These are phyloP conservation scores for Ochropacha duplaris DNA, from an alignment of 2,888 invertebrate genomes.

Conservation along the genomic window DNA sequence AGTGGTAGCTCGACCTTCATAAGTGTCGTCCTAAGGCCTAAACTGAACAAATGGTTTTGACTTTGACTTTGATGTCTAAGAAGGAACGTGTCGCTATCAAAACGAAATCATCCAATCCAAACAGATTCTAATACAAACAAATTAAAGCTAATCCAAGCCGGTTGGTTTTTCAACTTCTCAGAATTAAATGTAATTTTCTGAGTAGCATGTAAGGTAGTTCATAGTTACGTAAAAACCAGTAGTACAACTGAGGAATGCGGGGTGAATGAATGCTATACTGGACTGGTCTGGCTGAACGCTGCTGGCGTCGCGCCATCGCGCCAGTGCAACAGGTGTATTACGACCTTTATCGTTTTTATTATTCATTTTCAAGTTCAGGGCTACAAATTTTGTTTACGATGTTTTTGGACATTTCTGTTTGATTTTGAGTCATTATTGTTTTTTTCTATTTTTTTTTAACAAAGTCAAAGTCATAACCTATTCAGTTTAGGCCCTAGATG, in stretches of 20 bases:
- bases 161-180: neutral
- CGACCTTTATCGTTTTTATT: neutral
- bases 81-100: neutral
- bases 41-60: no score
- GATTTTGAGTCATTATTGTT: no score
- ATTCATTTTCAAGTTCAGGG: neutral
- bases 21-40: no score
- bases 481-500: no score
- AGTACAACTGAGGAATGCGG: neutral
- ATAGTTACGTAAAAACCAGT: neutral
- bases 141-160: neutral
- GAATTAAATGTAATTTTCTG: neutral
- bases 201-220: neutral
- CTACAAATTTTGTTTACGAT: neutral
- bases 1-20: no score
- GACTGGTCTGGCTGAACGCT: neutral
- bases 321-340: neutral
- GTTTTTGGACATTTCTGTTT: neutral
- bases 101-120: neutral
- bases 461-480: no score
- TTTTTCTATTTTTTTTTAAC: no score
- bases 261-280: neutral
- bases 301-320: neutral
- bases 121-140: neutral
- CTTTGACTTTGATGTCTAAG: neutral